phyloP scores from a whole-genome alignment of 1,140 invertebrate species.

The Eubasilissa regina region DNA sequence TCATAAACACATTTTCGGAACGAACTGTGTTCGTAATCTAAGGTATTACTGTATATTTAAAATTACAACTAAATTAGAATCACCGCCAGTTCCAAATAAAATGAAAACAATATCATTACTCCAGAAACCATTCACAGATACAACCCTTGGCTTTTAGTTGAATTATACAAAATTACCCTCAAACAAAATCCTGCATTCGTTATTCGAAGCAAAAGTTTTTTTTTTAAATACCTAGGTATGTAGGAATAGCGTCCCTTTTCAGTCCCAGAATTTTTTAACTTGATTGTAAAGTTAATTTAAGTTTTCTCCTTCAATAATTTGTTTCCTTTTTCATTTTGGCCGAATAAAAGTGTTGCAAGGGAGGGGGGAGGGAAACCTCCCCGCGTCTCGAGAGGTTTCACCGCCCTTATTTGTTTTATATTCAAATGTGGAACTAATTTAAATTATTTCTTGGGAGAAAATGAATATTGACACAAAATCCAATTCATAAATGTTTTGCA shows the following conservation, averaged over 20 bases:
- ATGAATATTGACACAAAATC: slow-evolving; percentile 37
- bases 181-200: too few species aligned
- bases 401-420: slow-evolving; percentile 52
- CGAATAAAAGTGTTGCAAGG: slow-evolving; percentile 9
- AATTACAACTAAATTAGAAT: too few species aligned
- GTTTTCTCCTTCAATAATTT: slow-evolving; percentile 57
- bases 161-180: too few species aligned
- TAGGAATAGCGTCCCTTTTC: not conserved
- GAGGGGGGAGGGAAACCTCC: slow-evolving; percentile 37
- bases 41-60: too few species aligned
- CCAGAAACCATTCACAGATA: too few species aligned
- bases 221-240: not conserved
- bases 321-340: slow-evolving; percentile 46
- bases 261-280: slow-evolving; percentile 51
- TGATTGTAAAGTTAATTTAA: slow-evolving; percentile 60
- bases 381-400: not conserved
- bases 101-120: too few species aligned
- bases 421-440: slow-evolving; percentile 54
- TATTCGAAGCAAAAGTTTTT: too few species aligned
- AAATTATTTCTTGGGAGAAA: slow-evolving; percentile 48
- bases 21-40: too few species aligned
- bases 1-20: too few species aligned
- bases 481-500: not conserved
- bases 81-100: too few species aligned
- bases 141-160: too few species aligned